phyloP scores from a whole-genome alignment of 2,113 vertebrate species.

The Otocyon megalotis region DNA sequence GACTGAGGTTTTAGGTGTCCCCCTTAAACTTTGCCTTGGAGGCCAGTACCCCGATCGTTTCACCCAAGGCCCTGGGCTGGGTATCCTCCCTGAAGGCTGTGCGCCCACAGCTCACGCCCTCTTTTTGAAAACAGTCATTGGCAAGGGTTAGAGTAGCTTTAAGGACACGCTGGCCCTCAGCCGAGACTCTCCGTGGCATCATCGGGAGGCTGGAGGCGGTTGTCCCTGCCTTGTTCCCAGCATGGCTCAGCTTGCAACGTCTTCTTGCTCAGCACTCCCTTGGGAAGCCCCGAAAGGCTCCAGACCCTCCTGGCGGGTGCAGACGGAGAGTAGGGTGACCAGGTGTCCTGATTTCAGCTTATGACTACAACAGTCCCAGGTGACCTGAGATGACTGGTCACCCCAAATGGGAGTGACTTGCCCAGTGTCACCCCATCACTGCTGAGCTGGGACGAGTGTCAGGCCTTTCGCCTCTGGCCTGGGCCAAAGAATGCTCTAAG shows the following conservation, averaged over 20 bases:
- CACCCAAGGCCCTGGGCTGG: not conserved
- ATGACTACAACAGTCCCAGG: too few species aligned
- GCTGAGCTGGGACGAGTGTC: fast-evolving
- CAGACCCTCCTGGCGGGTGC: not conserved
- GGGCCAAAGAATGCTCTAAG: not conserved
- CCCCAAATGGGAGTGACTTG: fast-evolving
- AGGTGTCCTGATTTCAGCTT: not conserved
- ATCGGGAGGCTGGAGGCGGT: not conserved
- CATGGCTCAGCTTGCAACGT: fast-evolving
- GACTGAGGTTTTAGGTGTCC: not conserved
- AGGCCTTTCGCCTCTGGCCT: fast-evolving
- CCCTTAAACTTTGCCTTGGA: not conserved
- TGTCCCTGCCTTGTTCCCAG: not conserved
- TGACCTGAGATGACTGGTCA: not conserved
- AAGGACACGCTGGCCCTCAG: slow-evolving; percentile 26
- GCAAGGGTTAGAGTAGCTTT: not conserved
- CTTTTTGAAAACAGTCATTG: not conserved
- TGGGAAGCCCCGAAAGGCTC: fast-evolving
- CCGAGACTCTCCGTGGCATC: not conserved
- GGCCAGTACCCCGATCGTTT: fast-evolving
- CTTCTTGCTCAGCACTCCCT: not conserved
- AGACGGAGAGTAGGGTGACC: not conserved
- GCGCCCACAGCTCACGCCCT: not conserved
- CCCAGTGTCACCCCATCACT: fast-evolving
- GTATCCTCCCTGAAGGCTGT: not conserved